Conservation (phyloP, 2,113 vertebrate species). For the Leptocoma aspasia region DNA sequence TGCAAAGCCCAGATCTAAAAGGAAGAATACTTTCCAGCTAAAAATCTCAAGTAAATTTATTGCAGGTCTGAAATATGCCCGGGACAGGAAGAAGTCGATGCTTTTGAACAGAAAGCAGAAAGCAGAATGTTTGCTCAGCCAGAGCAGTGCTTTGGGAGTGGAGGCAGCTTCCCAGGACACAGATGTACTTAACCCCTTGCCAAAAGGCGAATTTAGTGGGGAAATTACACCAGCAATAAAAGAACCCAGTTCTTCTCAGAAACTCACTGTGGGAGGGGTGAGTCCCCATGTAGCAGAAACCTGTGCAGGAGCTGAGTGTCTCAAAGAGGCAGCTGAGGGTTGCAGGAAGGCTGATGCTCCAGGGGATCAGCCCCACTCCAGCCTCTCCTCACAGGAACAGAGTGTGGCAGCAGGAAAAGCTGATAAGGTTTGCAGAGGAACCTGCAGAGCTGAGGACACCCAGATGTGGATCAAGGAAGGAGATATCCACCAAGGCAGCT, state of each 20-base stretch:
- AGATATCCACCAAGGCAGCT: not conserved
- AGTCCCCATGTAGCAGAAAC: not conserved
- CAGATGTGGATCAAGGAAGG: not conserved
- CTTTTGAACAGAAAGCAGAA: constrained; percentile 35
- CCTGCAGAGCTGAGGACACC: not conserved
- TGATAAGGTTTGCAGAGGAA: not conserved
- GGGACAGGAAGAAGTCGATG: constrained; percentile 22
- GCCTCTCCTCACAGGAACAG: not conserved
- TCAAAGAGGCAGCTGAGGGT: not conserved
- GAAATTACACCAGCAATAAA: not conserved
- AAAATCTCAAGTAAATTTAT: constrained; percentile 38
- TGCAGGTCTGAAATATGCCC: constrained; percentile 14
- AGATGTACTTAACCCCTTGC: not conserved
- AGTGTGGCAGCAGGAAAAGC: not conserved
- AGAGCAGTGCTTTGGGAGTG: not conserved
- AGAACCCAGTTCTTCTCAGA: not conserved
- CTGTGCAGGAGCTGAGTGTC: not conserved
- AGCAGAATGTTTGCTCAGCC: not conserved
- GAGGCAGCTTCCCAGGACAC: not conserved
- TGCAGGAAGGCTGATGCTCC: not conserved
- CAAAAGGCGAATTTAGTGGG: not conserved
- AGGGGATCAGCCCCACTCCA: not conserved
- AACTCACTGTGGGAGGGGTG: not conserved
- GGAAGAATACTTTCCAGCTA: not conserved
- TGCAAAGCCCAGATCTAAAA: not conserved